Conservation (phyloP, 2,888 invertebrate species). For the Eilema sororculum region DNA sequence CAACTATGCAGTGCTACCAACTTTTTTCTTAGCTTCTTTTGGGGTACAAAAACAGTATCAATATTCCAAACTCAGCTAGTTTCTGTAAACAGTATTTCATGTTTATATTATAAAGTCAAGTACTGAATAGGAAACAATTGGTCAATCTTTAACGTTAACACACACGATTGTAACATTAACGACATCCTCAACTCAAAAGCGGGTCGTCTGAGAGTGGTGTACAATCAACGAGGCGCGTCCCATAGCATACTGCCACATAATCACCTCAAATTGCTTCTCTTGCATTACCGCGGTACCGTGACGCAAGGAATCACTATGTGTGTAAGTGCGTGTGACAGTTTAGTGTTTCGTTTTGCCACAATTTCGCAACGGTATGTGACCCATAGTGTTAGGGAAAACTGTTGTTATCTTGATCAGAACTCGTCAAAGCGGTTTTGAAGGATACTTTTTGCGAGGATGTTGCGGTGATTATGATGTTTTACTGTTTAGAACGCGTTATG, state of each 20-base stretch:
- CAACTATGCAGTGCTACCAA: too few relatives aligned
- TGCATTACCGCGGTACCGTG: conserved; percentile 29
- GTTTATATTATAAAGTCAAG: not conserved
- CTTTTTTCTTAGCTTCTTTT: too few relatives aligned
- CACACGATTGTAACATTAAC: conserved; percentile 4
- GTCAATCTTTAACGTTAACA: not conserved
- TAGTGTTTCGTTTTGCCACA: conserved; percentile 44
- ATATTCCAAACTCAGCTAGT: too few relatives aligned
- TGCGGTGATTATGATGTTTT: not conserved
- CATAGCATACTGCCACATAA: conserved; percentile 42
- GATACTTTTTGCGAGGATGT: conserved; percentile 20
- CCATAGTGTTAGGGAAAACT: conserved; percentile 40
- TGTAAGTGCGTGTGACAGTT: conserved; percentile 51
- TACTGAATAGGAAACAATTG: not conserved
- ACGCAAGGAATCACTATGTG: conserved; percentile 45
- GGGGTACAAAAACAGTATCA: too few relatives aligned
- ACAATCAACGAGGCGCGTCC: conserved; percentile 50
- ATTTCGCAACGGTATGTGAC: conserved; percentile 38
- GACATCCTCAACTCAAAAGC: conserved; percentile 30
- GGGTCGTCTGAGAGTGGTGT: conserved; percentile 44
- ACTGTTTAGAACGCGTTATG: not conserved
- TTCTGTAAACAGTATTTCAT: too few relatives aligned
- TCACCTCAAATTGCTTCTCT: conserved; percentile 47
- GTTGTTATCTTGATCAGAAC: conserved; percentile 42
- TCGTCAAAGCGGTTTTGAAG: conserved; percentile 26